A percentile compares a stretch with the other conserved stretches of the same genome.
Evolutionary conservation across 2,797 vertebrate genomes (phyloP).

Genomic region (Phrynocephalus guinanensis): DNA sequence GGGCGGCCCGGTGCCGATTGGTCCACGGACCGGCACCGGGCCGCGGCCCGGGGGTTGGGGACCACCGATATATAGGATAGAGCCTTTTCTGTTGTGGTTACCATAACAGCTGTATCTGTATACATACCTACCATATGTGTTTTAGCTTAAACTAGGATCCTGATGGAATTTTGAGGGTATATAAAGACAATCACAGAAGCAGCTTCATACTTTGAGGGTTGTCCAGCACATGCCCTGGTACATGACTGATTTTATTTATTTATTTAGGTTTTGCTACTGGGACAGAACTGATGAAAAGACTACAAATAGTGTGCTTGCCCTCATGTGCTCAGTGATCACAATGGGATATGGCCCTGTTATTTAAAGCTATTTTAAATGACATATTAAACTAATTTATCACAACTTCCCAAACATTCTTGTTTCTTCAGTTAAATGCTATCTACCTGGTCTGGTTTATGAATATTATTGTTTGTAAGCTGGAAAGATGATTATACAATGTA

Average conservation of each 20-base stretch:
- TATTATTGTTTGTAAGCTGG: not conserved
- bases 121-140: not conserved
- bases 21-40: too few species aligned
- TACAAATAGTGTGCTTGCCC: too few species aligned
- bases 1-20: too few species aligned
- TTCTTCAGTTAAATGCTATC: not conserved
- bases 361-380: not conserved
- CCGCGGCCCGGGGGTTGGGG: too few species aligned
- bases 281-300: too few species aligned
- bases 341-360: not conserved
- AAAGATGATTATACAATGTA: not conserved
- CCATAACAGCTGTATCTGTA: not conserved
- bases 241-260: too few species aligned
- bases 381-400: not conserved
- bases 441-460: not conserved
- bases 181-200: too few species aligned
- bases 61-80: not conserved
- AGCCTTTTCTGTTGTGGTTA: not conserved
- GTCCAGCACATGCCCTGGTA: too few species aligned
- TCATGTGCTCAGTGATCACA: too few species aligned
- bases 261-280: too few species aligned
- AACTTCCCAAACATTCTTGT: not conserved
- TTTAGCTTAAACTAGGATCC: not conserved
- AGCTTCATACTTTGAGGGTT: too few species aligned
- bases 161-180: too few species aligned